These are phyloP conservation scores for Notothenia rossii DNA, from an alignment of 2,113 vertebrate genomes.

Conservation along the genomic window DNA sequence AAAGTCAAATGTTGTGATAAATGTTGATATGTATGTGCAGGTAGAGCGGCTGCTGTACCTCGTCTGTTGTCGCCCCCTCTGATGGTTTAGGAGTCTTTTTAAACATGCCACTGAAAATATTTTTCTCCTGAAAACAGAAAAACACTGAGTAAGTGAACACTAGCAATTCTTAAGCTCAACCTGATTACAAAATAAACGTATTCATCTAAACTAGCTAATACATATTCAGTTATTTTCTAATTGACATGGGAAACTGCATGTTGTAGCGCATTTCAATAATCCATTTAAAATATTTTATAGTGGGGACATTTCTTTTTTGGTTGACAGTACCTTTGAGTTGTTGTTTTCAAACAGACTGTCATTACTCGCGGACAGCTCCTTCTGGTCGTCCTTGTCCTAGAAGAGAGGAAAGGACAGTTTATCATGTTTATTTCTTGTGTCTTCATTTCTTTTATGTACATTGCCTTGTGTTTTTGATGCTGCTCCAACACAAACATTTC, in stretches of 20 bases:
- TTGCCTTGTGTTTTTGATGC: too few relatives aligned
- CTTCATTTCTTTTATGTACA: too few relatives aligned
- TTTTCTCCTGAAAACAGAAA: conserved; percentile 57
- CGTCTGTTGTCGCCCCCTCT: conserved; percentile 36
- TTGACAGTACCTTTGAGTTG: conserved; percentile 34
- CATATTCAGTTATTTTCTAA: too few relatives aligned
- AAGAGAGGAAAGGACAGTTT: not conserved
- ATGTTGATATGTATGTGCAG: too few relatives aligned
- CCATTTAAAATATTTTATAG: not conserved
- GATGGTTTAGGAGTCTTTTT: conserved; percentile 62
- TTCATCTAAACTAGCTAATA: too few relatives aligned
- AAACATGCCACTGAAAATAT: conserved; percentile 69
- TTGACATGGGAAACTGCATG: too few relatives aligned
- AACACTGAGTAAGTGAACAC: not conserved
- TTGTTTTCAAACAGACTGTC: conserved; percentile 55
- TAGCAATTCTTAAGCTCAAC: too few relatives aligned
- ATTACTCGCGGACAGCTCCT: conserved; percentile 40
- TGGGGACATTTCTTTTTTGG: not conserved
- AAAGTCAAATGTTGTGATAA: not conserved
- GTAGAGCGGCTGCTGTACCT: conserved; percentile 28
- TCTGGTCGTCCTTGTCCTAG: conserved; percentile 43
- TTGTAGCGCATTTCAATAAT: not conserved
- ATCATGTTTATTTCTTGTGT: too few relatives aligned
- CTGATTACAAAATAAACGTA: too few relatives aligned
- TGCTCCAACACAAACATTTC: too few relatives aligned